Evolutionary conservation across 2,888 invertebrate species (phyloP).

Genomic region (Himalopsyche anomala): DNA sequence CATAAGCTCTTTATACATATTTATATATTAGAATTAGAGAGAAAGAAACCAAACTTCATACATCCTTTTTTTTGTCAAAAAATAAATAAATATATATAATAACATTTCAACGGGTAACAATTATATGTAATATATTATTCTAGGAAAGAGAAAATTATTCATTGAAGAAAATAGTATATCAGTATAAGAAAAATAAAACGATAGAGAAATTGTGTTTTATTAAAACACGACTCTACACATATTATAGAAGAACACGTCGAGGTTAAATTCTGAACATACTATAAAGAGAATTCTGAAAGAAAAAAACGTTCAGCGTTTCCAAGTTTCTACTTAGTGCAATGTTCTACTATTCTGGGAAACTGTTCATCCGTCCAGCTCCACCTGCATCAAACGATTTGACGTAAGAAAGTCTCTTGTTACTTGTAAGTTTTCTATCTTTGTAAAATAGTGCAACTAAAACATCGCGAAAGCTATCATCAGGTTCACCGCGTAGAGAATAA

Average conservation of each 20-base stretch:
- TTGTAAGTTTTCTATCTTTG: no score
- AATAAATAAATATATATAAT: no score
- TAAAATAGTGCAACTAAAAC: no score
- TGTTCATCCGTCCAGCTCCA: neutral
- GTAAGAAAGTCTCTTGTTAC: no score
- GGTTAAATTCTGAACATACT: constrained; percentile 9
- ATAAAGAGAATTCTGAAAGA: neutral
- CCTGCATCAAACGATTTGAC: no score
- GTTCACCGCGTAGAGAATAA: no score
- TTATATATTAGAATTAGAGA: no score
- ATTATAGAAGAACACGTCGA: constrained; percentile 5
- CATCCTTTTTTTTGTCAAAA: no score
- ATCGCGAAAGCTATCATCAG: no score
- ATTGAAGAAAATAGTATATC: neutral
- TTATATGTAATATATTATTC: neutral
- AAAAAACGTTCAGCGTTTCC: constrained; percentile 6
- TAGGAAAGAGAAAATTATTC: neutral
- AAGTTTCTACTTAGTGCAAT: neutral
- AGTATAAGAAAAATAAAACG: neutral
- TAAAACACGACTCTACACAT: constrained; percentile 1
- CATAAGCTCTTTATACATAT: no score
- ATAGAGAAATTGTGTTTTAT: neutral
- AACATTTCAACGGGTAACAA: no score
- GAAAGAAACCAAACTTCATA: no score
- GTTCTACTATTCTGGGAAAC: constrained; percentile 25